Evolutionary conservation across 2,888 invertebrate genomes (phyloP), one percentile per base, ranked within the genome.

Genomic region (Heliconius hortense): DNA sequence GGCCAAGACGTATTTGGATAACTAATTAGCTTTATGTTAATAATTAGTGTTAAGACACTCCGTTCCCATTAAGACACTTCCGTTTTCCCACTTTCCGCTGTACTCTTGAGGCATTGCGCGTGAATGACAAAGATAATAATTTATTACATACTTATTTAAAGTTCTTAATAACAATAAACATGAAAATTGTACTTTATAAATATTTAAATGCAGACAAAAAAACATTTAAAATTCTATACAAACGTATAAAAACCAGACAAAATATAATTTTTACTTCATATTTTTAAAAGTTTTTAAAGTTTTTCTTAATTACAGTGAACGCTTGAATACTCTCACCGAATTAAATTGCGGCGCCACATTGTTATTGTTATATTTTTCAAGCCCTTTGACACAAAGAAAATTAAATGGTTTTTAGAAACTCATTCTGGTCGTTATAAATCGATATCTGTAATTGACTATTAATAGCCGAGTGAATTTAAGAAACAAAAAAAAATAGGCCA

Each of bases 301-400:
- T 74, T 71, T 15, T 35, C 53, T 76, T 76, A 72, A 76, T 76
- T 74, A 63, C 53, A n/a, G 60, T 43, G 74, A 62, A 76, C 74
- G 72, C 68, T n/a, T 28, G 74, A 76, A 74, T 68, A 72, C 67
- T 60, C 56, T 76, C 43, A 68, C 59, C 70, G 69, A 73, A 73
- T 69, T 73, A 76, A 68, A 26, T 68, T 5, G 62, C n/a, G 24
- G 24, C 60, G 39, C 35, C 15, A 68, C 59, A 72, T 73, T 77
- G 72, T 70, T 75, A 68, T 77, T 77, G 73, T 75, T 73, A 60
- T 73, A 69, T 66, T 64, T 73, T 75, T 73, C 53, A 62, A 53
- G 28, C 71, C 73, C 68, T 73, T 75, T 70, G 73, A 63, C 68
- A 75, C 72, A 77, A 75, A 77, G 75, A 64, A 21, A 10, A 1